phyloP scores from a whole-genome alignment of 2,797 vertebrate genomes.

The Rhinichthys osculus region DNA sequence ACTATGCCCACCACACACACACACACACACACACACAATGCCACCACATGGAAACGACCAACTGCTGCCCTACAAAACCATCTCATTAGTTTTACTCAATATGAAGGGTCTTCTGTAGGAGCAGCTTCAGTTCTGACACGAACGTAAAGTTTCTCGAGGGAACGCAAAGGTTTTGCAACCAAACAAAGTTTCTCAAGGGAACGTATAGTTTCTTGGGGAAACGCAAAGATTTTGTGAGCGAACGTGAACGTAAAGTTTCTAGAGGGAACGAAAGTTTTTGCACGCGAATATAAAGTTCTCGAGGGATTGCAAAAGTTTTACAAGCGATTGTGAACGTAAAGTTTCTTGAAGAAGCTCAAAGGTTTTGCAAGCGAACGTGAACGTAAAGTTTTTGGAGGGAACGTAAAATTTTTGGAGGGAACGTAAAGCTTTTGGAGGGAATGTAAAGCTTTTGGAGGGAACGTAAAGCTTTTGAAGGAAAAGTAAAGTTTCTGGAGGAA shows the following conservation, averaged over 20 bases:
- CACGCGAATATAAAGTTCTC: no score
- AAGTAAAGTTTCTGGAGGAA: neutral
- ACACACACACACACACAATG: slow-evolving; percentile 16
- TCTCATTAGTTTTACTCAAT: slow-evolving; percentile 2
- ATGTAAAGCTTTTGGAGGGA: no score
- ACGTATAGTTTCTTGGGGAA: neutral
- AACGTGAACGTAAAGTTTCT: neutral
- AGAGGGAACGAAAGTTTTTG: rapidly evolving
- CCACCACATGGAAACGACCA: slow-evolving; percentile 39
- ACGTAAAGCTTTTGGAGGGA: neutral
- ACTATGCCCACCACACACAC: slow-evolving; percentile 39
- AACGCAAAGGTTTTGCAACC: neutral
- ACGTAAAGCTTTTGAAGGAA: neutral
- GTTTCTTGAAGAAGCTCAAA: neutral
- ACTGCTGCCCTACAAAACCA: slow-evolving; percentile 9
- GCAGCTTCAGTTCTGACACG: neutral
- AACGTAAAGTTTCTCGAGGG: no score
- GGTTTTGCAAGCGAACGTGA: rapidly evolving
- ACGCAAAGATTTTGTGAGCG: rapidly evolving
- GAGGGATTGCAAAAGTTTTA: no score
- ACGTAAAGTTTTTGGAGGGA: rapidly evolving
- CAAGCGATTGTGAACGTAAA: no score
- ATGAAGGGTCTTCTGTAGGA: neutral
- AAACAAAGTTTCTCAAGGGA: neutral
- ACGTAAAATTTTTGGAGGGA: neutral